Evolutionary conservation across 2,888 invertebrate genomes (phyloP).

Genomic region (Merodon equestris): DNA sequence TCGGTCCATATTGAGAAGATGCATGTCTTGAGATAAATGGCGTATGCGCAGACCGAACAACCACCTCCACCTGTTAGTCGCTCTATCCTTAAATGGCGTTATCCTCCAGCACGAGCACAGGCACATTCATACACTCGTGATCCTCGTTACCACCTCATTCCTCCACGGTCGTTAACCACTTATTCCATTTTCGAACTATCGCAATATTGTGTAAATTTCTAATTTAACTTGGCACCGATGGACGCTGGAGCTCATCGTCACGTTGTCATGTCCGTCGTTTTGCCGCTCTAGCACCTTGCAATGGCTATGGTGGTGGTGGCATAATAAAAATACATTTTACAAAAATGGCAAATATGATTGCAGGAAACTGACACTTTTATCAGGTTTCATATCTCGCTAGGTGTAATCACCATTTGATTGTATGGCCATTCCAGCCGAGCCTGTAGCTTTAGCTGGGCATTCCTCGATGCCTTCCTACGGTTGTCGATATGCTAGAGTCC

Average conservation of each 20-base stretch:
- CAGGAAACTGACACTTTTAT: slow-evolving; percentile 69
- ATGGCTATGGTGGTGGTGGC: slow-evolving; percentile 3
- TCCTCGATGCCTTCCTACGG: no score
- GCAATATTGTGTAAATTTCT: slow-evolving; percentile 68
- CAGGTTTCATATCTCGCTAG: slow-evolving; percentile 63
- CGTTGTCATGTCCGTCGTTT: background rate
- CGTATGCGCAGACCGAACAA: slow-evolving; percentile 36
- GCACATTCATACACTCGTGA: slow-evolving; percentile 30
- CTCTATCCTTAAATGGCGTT: slow-evolving; percentile 56
- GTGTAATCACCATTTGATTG: slow-evolving; percentile 69
- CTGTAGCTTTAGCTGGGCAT: slow-evolving; percentile 9
- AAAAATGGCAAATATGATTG: slow-evolving; percentile 69
- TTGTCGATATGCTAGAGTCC: background rate
- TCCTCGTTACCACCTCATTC: slow-evolving; percentile 63
- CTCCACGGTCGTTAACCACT: slow-evolving; percentile 72
- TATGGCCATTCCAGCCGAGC: slow-evolving; percentile 64
- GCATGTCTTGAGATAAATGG: slow-evolving; percentile 39
- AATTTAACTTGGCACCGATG: slow-evolving; percentile 55
- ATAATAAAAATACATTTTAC: slow-evolving; percentile 67
- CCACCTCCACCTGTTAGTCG: slow-evolving; percentile 43
- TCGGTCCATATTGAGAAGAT: slow-evolving; percentile 30
- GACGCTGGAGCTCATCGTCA: slow-evolving; percentile 8
- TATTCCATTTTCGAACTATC: slow-evolving; percentile 74
- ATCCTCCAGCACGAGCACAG: slow-evolving; percentile 52
- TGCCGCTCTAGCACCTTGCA: slow-evolving; percentile 21